Evolutionary conservation across 2,113 vertebrate species (phyloP).

Genomic region (Eleginops maclovinus): DNA sequence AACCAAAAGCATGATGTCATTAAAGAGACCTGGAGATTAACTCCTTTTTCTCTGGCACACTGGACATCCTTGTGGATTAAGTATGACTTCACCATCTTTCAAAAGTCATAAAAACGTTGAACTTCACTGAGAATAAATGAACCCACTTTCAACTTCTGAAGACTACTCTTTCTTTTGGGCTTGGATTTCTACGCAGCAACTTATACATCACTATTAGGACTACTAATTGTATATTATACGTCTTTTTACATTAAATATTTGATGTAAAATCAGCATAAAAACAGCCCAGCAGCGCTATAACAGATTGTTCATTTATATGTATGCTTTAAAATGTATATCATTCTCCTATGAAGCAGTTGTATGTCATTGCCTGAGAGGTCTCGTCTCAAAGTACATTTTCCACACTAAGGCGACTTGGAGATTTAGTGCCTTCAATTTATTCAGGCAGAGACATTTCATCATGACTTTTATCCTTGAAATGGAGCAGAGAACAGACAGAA

Average conservation of each 20-base stretch:
- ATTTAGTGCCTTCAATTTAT: slow-evolving; percentile 32
- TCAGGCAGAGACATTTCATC: slow-evolving; percentile 31
- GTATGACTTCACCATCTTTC: slow-evolving; percentile 68
- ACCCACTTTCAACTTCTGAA: slow-evolving; percentile 15
- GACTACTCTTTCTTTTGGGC: neutral
- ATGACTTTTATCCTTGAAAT: slow-evolving; percentile 35
- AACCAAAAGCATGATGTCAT: slow-evolving; percentile 75
- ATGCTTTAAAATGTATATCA: slow-evolving; percentile 37
- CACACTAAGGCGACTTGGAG: neutral
- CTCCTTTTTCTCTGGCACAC: slow-evolving; percentile 35
- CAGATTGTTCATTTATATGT: slow-evolving; percentile 15
- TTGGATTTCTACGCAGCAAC: neutral
- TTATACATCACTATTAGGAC: slow-evolving; percentile 21
- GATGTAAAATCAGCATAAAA: slow-evolving; percentile 20
- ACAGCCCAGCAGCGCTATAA: neutral
- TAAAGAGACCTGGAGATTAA: slow-evolving; percentile 61
- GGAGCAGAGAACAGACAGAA: neutral
- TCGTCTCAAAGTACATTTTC: slow-evolving; percentile 11
- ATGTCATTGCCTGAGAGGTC: neutral
- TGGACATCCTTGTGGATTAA: slow-evolving; percentile 47
- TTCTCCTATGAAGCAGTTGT: slow-evolving; percentile 8
- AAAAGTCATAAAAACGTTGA: slow-evolving; percentile 13
- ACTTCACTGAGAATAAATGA: slow-evolving; percentile 9
- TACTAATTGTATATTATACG: neutral
- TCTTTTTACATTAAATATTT: neutral